Percentiles rank a stretch among this genome's conserved stretches.
These are phyloP conservation scores for Lottia scabra DNA, from an alignment of 2,888 invertebrate species.

Conservation along the genomic window DNA sequence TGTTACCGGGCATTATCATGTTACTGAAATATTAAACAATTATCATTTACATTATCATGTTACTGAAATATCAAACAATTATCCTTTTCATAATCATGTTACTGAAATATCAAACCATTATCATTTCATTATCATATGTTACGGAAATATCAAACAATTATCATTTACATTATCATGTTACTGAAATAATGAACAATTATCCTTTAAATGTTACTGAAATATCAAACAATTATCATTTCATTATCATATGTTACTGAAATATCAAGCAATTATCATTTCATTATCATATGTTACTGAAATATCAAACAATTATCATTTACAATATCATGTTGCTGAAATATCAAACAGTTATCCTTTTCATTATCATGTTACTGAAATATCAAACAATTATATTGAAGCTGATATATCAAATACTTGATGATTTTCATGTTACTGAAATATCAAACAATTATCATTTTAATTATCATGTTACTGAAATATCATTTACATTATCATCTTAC, in stretches of 20 bases:
- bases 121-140: no score
- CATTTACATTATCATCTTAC: background rate
- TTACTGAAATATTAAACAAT: conserved; percentile 40
- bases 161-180: background rate
- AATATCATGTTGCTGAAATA: background rate
- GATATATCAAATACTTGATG: no score
- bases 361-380: background rate
- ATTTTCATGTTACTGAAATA: no score
- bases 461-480: background rate
- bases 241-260: background rate
- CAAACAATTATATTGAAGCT: no score
- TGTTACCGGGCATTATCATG: conserved; percentile 92
- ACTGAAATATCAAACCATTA: background rate
- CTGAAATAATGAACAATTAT: background rate
- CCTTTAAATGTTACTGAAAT: background rate
- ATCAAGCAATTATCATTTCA: background rate
- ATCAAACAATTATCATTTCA: background rate
- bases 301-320: no score
- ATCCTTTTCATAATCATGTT: background rate
- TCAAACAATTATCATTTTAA: no score
- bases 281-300: no score
- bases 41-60: no score
- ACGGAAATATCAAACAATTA: no score
- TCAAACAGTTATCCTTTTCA: background rate
- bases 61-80: background rate